Percentiles rank a stretch among this genome's conserved stretches.
These are phyloP conservation scores for Bos indicus DNA, from an alignment of 2,113 vertebrate species.

Conservation along the genomic window DNA sequence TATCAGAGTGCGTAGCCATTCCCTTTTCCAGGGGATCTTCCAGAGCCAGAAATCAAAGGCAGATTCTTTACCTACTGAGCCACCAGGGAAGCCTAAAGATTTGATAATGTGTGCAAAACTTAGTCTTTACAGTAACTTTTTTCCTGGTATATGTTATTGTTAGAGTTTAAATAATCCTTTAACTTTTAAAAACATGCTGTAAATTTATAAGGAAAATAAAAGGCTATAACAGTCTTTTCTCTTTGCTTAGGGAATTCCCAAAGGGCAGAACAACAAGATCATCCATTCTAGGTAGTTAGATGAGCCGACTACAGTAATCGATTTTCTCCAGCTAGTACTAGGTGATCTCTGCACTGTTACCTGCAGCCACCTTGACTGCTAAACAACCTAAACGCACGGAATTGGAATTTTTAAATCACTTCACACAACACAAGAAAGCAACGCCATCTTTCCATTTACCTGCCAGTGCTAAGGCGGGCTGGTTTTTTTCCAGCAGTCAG, in stretches of 20 bases:
- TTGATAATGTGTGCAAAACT: not conserved
- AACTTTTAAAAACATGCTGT: not conserved
- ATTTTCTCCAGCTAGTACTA: not conserved
- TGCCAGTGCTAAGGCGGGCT: not conserved
- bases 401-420: not conserved
- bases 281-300: not conserved
- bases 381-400: not conserved
- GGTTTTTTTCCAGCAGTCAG: not conserved
- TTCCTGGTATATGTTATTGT: not conserved
- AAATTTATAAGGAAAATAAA: not conserved
- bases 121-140: slow-evolving; percentile 2
- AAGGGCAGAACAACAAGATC: not conserved
- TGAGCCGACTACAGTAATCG: not conserved
- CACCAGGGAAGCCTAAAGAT: not conserved
- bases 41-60: not conserved
- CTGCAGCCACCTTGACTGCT: not conserved
- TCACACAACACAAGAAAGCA: not conserved
- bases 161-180: not conserved
- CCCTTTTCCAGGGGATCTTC: not conserved
- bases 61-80: not conserved
- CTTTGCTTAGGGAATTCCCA: not conserved
- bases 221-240: not conserved
- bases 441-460: slow-evolving; percentile 27
- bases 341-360: not conserved
- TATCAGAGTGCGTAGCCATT: not conserved